Evolutionary conservation across 2,797 vertebrate genomes (phyloP), one percentile per base, ranked within the genome.

Genomic region (Danionella dracula): DNA sequence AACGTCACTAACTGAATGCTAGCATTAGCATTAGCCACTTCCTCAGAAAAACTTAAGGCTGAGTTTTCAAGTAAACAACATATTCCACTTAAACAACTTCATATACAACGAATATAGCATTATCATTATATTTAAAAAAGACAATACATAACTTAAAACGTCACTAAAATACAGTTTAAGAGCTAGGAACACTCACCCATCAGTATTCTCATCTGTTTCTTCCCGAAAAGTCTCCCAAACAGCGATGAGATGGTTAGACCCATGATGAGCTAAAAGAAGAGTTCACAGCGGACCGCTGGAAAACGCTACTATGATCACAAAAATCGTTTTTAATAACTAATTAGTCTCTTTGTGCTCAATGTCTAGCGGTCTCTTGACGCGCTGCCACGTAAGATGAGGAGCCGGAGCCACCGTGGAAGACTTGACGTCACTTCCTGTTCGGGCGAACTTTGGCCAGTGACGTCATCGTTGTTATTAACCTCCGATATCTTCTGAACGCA

Each of bases 171-270:
- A 34, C 5, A 29, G 17, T 17, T 8, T 37, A 27, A 49, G 58
- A 27, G 13, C 10, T 27, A 10, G 15, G 16, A 31, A 53, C 42
- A 82, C 92, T 92, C 78, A 94, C 93, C 93, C 93, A 94, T 94
- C 45, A 94, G 84, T 81, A 94, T 94, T 76, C 93, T 86, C 93
- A 94, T 94, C 73, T 94, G 92, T 61, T 92, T 93, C 78, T 92
- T 94, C 57, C 92, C 91, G 63, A 94, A 93, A 53, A 94, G 84
- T 62, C 85, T 84, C 12, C 78, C 79, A 69, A 95, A 91, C 40
- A 94, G 16, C 0, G 84, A 81, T n/a, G 93, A 94, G 57, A 95
- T 88, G 2, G 90, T 88, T 57, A 94, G 85, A 31, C 93, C 93
- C 93, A 94, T 95, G 2, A 32, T 73, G 68, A 42, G 5, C 21